Base-by-base conservation (phyloP, 2,888 invertebrate species). In the Andrena haemorrhoa region DNA sequence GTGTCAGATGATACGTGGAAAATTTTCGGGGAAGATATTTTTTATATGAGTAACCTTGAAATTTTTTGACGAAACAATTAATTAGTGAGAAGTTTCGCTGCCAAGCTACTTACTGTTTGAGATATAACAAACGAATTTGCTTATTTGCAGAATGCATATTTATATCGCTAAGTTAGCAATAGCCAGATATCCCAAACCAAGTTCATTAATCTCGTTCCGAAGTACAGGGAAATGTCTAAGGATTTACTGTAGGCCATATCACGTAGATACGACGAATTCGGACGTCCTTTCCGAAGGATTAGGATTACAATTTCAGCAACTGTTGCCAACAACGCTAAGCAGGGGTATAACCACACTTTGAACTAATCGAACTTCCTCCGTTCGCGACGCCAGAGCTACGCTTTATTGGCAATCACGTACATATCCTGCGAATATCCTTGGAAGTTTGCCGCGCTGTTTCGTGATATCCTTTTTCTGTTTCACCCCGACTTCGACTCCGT, bases 281-380 rank as follows among this genome's bases (percentile, higher is more conserved):
- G 47, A 61, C 10, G 53, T 61, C 41, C 35, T 23, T 58, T 10
- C 51, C 12, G 23, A 6, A 29, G 53, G 31, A 70, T 70, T n/a
- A 33, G 29, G 66, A 78, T 78, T 51, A 68, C 31, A 56, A 61
- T 61, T 63, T 63, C 63, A 12, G 33, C 33, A 49, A 41, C 12
- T 47, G 2, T 7, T 12, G 66, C 47, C 61, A 63, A 41, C 23
- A 31, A 29, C 29, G 29, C 10, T 29, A 12, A 53, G 53, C 1
- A 16, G 31, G 33, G 47, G 63, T 64, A 31, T 63, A 56, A 47
- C 10, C 10, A 7, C 5, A 12, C 20, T 58, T 31, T 23, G 47
- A 35, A 69, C 23, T 33, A 51, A 72, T 51, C 29, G 47, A 47
- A 73, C 5, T 47, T 35, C 7, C 23, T 16, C 8, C 0, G 12